Base-by-base conservation (phyloP, 2,113 vertebrate species). In the Clarias batrachus region DNA sequence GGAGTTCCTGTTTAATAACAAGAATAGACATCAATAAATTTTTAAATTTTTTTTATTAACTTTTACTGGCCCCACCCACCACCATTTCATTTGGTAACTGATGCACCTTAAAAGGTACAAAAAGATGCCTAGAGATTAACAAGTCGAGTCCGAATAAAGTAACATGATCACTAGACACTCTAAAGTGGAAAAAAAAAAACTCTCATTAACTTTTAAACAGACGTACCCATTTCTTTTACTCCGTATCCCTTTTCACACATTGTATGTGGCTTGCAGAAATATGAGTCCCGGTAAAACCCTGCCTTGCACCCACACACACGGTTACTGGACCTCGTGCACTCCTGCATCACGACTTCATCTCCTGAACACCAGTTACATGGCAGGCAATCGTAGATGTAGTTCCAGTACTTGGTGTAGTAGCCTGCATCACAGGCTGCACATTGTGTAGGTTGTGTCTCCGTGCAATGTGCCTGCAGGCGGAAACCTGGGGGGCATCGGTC, bases 1-100 rank as follows among this genome's bases (percentile, higher is more conserved):
- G 90, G 4, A 0, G 92, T 93, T 6, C 95, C 95, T 95, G 88
- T 62, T 37, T 2, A 85, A 4, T n/a, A 41, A 81, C 27, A 48
- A 52, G 21, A 74, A 17, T 27, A 27, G 27, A 25, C 16, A 59
- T 48, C 48, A 48, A 9, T 41, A 41, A 41, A 41, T 41, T 41
- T 4, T 4, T 41, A 37, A 37, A 37, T 33, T 33, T 33, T 33
- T 33, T 33, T 33, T 33, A 33, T 41, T 6, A 41, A 41, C 41
- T 41, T 41, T 41, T 41, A 41, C 41, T 41, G 41, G 5, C 4
- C 41, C 0, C 41, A 4, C 4, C 41, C 41, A 41, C 41, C 41
- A 41, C 41, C 6, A 41, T 41, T 41, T 41, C 41, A 41, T 41
- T 41, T 41, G 41, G 41, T 41, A 41, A 21, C 0, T 10, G 33